These are phyloP conservation scores for Ailuropoda melanoleuca DNA, from an alignment of 2,113 vertebrate species.

Conservation along the genomic window DNA sequence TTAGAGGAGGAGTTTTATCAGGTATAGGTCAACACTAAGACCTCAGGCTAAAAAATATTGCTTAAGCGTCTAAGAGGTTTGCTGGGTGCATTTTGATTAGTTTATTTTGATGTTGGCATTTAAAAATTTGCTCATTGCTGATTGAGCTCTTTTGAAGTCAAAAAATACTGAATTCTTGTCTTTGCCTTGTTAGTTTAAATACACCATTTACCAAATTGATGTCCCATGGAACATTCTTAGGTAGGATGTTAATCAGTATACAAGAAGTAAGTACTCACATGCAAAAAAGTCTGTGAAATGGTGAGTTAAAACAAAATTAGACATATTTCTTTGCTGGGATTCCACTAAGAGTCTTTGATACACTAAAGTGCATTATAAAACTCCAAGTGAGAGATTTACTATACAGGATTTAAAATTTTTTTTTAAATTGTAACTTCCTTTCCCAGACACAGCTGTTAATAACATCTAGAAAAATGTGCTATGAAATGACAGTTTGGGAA, in stretches of 20 bases:
- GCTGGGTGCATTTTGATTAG: background rate
- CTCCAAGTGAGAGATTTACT: background rate
- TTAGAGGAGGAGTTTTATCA: background rate
- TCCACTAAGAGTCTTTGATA: background rate
- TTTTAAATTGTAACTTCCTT: constrained; percentile 56
- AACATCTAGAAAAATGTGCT: constrained; percentile 8
- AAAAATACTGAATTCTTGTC: background rate
- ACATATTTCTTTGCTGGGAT: background rate
- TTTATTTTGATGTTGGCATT: background rate
- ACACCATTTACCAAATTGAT: background rate
- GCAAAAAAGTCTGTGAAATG: background rate
- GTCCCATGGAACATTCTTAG: background rate
- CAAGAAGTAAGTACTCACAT: background rate
- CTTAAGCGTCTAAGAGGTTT: background rate
- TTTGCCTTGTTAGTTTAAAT: background rate
- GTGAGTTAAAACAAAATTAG: constrained; percentile 14
- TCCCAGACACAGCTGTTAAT: constrained; percentile 46
- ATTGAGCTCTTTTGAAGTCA: background rate
- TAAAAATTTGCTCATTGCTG: background rate
- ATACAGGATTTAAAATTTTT: background rate
- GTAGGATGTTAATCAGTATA: background rate
- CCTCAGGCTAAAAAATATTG: background rate
- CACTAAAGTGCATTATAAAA: constrained; percentile 40
- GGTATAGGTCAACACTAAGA: background rate
- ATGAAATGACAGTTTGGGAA: constrained; percentile 27